phyloP scores from a whole-genome alignment of 2,888 invertebrate species.

The Sphinx pinastri region DNA sequence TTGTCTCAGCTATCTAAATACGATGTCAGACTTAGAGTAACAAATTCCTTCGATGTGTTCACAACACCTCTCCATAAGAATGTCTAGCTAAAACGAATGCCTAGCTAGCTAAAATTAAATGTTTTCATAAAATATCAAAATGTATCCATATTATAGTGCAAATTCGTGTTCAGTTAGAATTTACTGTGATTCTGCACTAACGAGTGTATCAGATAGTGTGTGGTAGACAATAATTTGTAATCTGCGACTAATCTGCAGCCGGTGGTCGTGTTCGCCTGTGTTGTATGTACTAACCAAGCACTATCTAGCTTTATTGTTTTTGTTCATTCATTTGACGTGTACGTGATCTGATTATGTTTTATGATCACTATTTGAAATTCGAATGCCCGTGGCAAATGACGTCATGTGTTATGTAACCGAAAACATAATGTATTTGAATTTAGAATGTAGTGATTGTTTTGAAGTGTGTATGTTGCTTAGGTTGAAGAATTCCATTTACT shows the following conservation, averaged over 20 bases:
- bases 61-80: neutral
- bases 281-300: neutral
- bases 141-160: slow-evolving; percentile 18
- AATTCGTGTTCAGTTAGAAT: slow-evolving; percentile 22
- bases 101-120: neutral
- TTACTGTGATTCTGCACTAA: slow-evolving; percentile 16
- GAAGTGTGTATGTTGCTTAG: too few relatives aligned
- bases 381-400: neutral
- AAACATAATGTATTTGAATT: neutral
- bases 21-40: neutral
- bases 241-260: slow-evolving; percentile 20
- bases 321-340: slow-evolving; percentile 15
- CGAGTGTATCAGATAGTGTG: slow-evolving; percentile 22
- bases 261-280: slow-evolving; percentile 17
- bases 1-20: too few relatives aligned
- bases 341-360: slow-evolving; percentile 22
- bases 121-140: slow-evolving; percentile 21
- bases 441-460: too few relatives aligned
- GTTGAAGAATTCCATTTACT: too few relatives aligned
- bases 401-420: neutral
- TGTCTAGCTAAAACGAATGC: neutral
- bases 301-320: slow-evolving; percentile 17
- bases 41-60: neutral
- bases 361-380: neutral
- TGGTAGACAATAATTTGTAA: slow-evolving; percentile 24